Evolutionary conservation across 2,888 invertebrate genomes (phyloP), one percentile per base, ranked within the genome.

Genomic region (Mamestra brassicae): DNA sequence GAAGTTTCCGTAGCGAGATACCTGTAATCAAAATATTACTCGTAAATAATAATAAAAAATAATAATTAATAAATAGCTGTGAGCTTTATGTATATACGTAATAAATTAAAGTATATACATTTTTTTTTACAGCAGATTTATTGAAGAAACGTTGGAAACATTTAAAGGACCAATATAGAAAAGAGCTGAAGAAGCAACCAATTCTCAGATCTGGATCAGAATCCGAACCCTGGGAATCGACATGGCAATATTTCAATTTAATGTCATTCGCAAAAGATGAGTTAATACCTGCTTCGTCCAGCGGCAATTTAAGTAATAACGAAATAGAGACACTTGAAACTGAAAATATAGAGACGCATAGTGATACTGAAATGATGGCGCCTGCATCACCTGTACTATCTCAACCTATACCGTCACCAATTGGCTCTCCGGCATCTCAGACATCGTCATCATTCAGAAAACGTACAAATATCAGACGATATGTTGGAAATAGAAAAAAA

Each of bases 101-200:
- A 52, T 52, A 52, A 52, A 52, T 52, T 52, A 52, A 52, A 52
- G 52, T 47, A 47, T 47, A 47, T 47, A 47, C 47, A 47, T 42
- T 47, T 47, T 42, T 26, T 11, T 61, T 42, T 42, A 61, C 61
- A 42, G 42, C 38, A 60, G 60, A 61, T 61, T 0, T n/a, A 61
- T 42, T 61, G n/a, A 61, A 61, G 11, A 61, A n/a, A 61, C 61
- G 61, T 42, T 36, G 57, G 72, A 65, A 72, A 66, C 34, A 57
- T 58, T 57, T 58, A 50, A 55, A 42, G 55, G 63, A 71, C 65
- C 71, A 57, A 26, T 71, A 71, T 38, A 63, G 63, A 65, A 65
- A 71, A 36, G 71, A 65, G 45, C 17, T 71, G 13, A 71, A 71
- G 64, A 71, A 65, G 54, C 63, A 71, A 45, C 71, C 58, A n/a